These are phyloP conservation scores for Atethmia centrago DNA, from an alignment of 2,888 invertebrate genomes.

Conservation along the genomic window DNA sequence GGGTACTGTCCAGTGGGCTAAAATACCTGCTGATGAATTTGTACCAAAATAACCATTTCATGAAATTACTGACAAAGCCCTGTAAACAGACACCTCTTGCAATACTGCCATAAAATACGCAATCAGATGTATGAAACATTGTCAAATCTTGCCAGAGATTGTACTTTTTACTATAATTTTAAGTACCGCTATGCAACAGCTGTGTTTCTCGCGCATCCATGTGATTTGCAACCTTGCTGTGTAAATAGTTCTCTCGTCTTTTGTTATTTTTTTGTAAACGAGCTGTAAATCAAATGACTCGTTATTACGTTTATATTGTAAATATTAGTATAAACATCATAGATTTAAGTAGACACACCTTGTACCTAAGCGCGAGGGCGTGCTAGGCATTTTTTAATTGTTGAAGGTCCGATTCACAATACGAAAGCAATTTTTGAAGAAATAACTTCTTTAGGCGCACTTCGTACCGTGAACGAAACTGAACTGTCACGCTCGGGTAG, in stretches of 20 bases:
- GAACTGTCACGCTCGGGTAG: not conserved
- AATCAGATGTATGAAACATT: constrained; percentile 42
- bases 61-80: not conserved
- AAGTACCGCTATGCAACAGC: constrained; percentile 67
- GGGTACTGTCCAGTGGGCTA: not conserved
- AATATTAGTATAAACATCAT: constrained; percentile 85
- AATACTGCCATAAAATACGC: constrained; percentile 30
- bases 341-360: constrained; percentile 88
- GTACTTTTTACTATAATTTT: constrained; percentile 69
- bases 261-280: constrained; percentile 87
- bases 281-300: constrained; percentile 79
- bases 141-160: constrained; percentile 81
- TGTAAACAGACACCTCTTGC: constrained; percentile 18
- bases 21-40: constrained; percentile 16
- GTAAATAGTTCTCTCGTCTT: constrained; percentile 88
- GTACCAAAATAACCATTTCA: not conserved
- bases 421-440: not conserved
- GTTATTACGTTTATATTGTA: constrained; percentile 86
- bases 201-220: constrained; percentile 81
- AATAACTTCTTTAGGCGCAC: too few relatives aligned
- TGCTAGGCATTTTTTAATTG: constrained; percentile 14
- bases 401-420: constrained; percentile 1
- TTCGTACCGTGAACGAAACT: not conserved
- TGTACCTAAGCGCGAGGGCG: constrained; percentile 80
- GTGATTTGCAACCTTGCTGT: constrained; percentile 88